phyloP scores from a whole-genome alignment of 2,797 vertebrate genomes.

The Smutsia gigantea region DNA sequence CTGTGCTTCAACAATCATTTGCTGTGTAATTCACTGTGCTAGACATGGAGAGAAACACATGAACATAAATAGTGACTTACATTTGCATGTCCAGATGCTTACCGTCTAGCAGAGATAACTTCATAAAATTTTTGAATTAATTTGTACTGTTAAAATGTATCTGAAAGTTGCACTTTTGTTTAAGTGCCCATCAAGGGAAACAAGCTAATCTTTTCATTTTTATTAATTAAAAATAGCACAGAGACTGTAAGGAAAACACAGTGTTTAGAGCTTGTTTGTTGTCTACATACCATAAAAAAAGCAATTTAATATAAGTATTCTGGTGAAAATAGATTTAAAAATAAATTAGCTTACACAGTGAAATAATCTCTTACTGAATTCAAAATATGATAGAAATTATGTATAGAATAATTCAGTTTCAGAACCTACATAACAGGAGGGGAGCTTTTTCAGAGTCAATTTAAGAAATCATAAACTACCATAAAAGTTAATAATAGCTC shows the following conservation, averaged over 20 bases:
- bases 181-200: background rate
- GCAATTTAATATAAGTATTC: background rate
- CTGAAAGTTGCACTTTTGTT: background rate
- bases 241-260: background rate
- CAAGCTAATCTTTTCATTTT: background rate
- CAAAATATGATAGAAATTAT: background rate
- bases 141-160: background rate
- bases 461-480: background rate
- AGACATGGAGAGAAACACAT: background rate
- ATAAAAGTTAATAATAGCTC: background rate
- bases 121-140: background rate
- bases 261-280: background rate
- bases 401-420: background rate
- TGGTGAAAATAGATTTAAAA: slow-evolving; percentile 31
- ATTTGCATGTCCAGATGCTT: background rate
- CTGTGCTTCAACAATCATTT: background rate
- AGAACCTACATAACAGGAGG: background rate
- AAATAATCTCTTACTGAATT: background rate
- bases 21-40: background rate
- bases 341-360: background rate
- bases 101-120: background rate
- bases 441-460: background rate
- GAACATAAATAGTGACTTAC: background rate
- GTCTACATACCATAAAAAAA: background rate
- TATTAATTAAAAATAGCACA: background rate